Percentiles rank a stretch among this genome's conserved stretches.
These are phyloP conservation scores for Leucophora obtusa DNA, from an alignment of 2,888 invertebrate genomes.

Conservation along the genomic window DNA sequence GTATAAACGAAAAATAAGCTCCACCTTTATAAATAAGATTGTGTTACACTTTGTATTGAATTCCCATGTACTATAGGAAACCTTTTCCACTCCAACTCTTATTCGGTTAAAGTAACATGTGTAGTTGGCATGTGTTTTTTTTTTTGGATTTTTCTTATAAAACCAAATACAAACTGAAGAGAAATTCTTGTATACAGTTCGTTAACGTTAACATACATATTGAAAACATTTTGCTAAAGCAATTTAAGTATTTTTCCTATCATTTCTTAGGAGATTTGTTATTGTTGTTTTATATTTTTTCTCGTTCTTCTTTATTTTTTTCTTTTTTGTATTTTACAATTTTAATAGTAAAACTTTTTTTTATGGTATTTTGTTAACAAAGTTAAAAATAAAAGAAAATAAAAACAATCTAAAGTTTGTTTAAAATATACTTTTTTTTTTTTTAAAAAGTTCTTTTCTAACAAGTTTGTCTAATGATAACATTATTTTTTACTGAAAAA, in stretches of 20 bases:
- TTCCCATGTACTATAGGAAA: neutral
- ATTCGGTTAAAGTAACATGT: neutral
- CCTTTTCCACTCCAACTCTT: neutral
- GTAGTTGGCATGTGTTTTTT: neutral
- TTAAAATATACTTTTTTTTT: neutral
- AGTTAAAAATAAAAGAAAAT: neutral
- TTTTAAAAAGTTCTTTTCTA: neutral
- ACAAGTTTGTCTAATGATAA: neutral
- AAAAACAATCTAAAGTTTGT: conserved; percentile 10
- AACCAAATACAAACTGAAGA: neutral
- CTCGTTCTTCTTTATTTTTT: neutral
- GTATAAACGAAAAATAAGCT: too few relatives aligned
- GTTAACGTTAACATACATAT: neutral
- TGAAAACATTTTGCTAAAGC: neutral
- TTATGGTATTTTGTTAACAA: neutral
- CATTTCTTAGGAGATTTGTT: conserved; percentile 1
- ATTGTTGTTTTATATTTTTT: neutral
- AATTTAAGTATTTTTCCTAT: conserved; percentile 3
- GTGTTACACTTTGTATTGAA: conserved; percentile 2
- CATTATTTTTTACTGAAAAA: neutral
- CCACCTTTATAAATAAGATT: neutral
- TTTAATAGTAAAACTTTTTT: conserved; percentile 30
- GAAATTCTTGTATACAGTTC: neutral
- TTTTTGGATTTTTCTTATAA: neutral
- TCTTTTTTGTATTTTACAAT: neutral